Evolutionary conservation across 2,888 invertebrate species (phyloP).

Genomic region (Clitarchus hookeri): DNA sequence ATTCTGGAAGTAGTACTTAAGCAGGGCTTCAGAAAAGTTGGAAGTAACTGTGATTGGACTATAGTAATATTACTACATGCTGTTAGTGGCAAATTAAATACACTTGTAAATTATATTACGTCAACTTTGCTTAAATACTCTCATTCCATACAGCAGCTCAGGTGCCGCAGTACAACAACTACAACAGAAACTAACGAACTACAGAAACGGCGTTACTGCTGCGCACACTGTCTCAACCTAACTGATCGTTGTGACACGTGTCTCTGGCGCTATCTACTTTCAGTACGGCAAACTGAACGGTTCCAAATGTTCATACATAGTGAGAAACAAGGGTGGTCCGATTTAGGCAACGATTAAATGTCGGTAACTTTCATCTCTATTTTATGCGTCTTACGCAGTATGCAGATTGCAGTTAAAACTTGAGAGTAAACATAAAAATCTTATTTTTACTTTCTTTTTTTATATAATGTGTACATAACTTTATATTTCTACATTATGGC

Average conservation of each 20-base stretch:
- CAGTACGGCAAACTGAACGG: neutral
- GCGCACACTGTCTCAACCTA: neutral
- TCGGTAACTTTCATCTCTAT: neutral
- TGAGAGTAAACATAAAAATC: too few species aligned
- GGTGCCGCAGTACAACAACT: neutral
- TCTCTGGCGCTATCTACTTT: neutral
- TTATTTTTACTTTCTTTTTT: too few species aligned
- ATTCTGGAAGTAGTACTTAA: too few species aligned
- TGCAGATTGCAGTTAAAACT: too few species aligned
- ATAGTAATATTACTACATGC: too few species aligned
- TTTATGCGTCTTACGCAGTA: too few species aligned
- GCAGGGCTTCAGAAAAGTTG: too few species aligned
- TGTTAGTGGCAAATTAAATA: neutral
- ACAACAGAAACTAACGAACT: neutral
- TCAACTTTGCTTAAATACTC: neutral
- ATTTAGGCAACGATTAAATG: constrained; percentile 19
- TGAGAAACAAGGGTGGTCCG: constrained; percentile 22
- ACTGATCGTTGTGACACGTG: neutral
- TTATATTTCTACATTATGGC: too few species aligned
- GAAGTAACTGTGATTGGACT: too few species aligned
- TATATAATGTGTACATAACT: too few species aligned
- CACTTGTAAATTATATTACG: neutral
- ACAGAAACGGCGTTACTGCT: neutral
- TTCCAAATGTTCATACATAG: constrained; percentile 11
- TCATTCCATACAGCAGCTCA: neutral